Evolutionary conservation across 2,113 vertebrate species (phyloP).

Genomic region (Eubucco bourcierii): DNA sequence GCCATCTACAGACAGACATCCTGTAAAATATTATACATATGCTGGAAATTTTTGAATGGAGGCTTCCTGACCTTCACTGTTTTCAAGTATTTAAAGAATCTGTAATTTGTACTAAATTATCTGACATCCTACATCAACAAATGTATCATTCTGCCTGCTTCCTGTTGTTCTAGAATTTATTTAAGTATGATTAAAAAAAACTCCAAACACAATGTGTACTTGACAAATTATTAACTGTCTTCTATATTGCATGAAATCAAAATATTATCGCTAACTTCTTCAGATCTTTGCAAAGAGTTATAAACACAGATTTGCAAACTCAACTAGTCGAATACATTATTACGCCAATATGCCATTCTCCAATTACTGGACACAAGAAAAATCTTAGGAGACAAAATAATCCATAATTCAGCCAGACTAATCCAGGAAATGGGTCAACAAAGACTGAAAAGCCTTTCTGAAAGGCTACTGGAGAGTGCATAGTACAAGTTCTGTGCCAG

Average conservation of each 20-base stretch:
- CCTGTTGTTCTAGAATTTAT: conserved; percentile 69
- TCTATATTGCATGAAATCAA: not conserved
- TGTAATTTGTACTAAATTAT: conserved; percentile 73
- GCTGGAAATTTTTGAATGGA: conserved; percentile 77
- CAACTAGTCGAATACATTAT: not conserved
- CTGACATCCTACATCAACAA: conserved; percentile 71
- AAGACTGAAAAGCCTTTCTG: conserved; percentile 56
- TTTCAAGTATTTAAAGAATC: conserved; percentile 73
- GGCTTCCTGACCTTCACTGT: conserved; percentile 74
- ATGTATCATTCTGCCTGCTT: conserved; percentile 70
- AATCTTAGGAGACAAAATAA: conserved; percentile 61
- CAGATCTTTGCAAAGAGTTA: not conserved
- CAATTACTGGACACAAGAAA: conserved; percentile 48
- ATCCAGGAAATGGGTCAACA: conserved; percentile 64
- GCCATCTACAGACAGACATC: conserved; percentile 73
- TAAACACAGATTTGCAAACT: not conserved
- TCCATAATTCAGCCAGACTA: conserved; percentile 53
- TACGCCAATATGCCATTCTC: conserved; percentile 20
- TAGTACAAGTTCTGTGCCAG: conserved; percentile 37
- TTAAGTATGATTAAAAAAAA: conserved; percentile 43
- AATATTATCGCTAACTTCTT: not conserved
- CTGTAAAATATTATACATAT: conserved; percentile 79
- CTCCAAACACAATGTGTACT: not conserved
- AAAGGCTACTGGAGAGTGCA: conserved; percentile 49
- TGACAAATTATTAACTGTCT: conserved; percentile 4